Evolutionary conservation across 1,140 invertebrate genomes (phyloP).

Genomic region (Rhopalosiphum padi): DNA sequence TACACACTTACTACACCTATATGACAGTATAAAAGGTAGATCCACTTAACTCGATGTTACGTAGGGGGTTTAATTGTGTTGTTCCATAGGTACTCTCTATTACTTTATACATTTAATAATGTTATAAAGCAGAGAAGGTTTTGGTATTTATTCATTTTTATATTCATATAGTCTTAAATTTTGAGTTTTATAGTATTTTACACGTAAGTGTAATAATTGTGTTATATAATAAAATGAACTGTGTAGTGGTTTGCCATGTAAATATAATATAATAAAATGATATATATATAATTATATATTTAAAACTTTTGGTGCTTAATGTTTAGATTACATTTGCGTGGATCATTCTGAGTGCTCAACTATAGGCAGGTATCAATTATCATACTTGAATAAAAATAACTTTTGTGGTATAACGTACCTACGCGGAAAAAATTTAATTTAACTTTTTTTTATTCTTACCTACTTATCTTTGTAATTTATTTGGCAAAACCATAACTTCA

Average conservation of each 20-base stretch:
- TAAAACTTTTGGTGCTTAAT: background rate
- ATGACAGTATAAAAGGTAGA: background rate
- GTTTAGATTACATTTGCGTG: background rate
- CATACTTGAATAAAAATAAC: background rate
- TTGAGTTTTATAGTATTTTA: background rate
- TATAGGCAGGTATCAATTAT: background rate
- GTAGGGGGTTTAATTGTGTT: background rate
- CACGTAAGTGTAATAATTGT: background rate
- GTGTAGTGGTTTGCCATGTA: background rate
- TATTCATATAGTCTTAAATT: background rate
- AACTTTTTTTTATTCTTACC: background rate
- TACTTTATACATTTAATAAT: background rate
- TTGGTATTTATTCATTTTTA: slow-evolving; percentile 5
- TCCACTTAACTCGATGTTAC: background rate
- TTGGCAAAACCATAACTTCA: background rate
- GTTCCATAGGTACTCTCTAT: background rate
- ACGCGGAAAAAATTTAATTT: background rate
- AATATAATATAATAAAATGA: background rate
- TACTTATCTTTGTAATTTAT: background rate
- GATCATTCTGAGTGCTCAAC: background rate
- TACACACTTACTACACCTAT: background rate
- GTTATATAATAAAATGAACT: background rate
- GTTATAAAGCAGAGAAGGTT: background rate
- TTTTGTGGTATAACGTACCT: background rate
- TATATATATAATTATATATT: background rate